Base-by-base conservation (phyloP, 2,888 invertebrate species). In the Digitonthophagus gazella region DNA sequence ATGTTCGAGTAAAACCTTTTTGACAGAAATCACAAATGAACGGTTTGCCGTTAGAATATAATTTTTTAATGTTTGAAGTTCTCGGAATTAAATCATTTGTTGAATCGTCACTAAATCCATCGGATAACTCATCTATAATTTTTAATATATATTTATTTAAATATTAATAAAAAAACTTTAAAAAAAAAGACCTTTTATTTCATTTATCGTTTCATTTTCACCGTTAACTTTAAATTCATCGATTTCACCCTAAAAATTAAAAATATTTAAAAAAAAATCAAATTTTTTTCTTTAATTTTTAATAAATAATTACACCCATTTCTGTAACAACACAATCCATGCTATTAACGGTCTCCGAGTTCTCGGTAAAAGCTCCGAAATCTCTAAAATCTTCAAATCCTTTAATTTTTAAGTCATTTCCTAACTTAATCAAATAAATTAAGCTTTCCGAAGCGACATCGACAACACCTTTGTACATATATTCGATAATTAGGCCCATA, bases 381-480 rank as follows among this genome's bases (percentile, higher is more conserved):
- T 44, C 28, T 44, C 28, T 71, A 18, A 71, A 67, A 54, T 74
- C 73, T 69, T 76, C 89, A 67, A 89, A 82, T 2, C 90, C 90
- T 74, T 88, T 84, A 68, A 91, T 87, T 80, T 90, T 89, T 66
- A 91, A 80, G 75, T 91, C 90, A 2, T 88, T 88, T 0, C 90
- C 90, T 28, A 90, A 87, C 75, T 88, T 88, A 82, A 89, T 88
- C 67, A 91, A 78, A 0, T 88, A 87, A 72, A 89, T 87, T 28
- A 90, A 80, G 75, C 87, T 87, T 73, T 88, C 84, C 71, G 88
- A 88, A 65, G 88, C 86, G 3, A 91, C 88, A 75, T 90, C 89
- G 70, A 90, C 89, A 1, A 87, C 88, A 0, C 91, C 91, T 73
- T 88, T 88, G 80, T 91, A 91, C 87, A 91, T 91, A 73, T 90